A percentile compares a stretch with the other conserved stretches of the same genome.
Conservation (phyloP, 2,113 vertebrate species). For the Festucalex cinctus region DNA sequence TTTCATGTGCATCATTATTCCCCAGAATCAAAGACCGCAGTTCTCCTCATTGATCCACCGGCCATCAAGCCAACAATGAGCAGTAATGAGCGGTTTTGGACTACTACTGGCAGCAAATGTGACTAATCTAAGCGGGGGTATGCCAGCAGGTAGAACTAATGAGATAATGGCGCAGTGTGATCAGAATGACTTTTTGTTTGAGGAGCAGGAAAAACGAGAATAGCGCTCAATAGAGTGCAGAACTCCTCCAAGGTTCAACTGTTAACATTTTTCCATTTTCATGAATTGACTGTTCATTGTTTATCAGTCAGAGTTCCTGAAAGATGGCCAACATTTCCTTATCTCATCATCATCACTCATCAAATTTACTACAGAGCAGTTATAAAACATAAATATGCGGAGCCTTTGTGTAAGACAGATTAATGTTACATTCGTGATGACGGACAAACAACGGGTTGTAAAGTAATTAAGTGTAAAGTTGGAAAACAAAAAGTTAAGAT, state of each 20-base stretch:
- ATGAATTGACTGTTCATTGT: background rate
- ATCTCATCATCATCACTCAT: background rate
- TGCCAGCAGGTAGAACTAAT: conserved; percentile 19
- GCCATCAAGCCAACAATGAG: conserved; percentile 29
- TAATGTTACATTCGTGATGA: conserved; percentile 21
- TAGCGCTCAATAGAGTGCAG: background rate
- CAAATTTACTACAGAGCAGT: conserved; percentile 25
- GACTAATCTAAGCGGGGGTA: conserved; percentile 6
- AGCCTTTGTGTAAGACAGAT: conserved; percentile 18
- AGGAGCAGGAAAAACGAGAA: background rate
- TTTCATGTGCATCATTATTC: conserved; percentile 26
- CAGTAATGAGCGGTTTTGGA: conserved; percentile 41
- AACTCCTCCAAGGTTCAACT: background rate
- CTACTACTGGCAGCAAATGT: conserved; percentile 21
- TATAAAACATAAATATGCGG: conserved; percentile 68
- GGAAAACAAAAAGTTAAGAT: conserved; percentile 8
- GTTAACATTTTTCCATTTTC: background rate
- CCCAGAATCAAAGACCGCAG: conserved; percentile 15
- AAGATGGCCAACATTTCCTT: background rate
- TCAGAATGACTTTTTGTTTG: conserved; percentile 17
- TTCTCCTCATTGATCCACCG: conserved; percentile 20
- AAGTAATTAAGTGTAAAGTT: conserved; percentile 32
- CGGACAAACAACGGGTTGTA: conserved; percentile 26
- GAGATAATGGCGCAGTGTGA: conserved; percentile 14
- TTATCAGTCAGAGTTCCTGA: background rate